Base-by-base conservation (phyloP, 2,113 vertebrate species). In the Grammomys dolichurus region DNA sequence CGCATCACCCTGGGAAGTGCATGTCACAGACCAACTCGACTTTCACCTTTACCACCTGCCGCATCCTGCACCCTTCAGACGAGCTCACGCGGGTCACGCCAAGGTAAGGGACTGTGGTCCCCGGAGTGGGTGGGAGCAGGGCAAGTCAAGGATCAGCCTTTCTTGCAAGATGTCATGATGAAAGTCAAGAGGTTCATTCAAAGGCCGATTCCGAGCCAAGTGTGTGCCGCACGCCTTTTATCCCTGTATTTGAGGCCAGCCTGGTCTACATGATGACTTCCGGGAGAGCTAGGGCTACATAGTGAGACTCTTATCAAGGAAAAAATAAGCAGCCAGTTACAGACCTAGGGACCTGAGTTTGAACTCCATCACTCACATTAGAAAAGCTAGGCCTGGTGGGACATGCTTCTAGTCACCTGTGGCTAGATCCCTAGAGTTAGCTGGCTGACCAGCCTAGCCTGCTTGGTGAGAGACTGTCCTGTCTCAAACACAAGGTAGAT, bases 1-100 rank as follows among this genome's bases (percentile, higher is more conserved):
- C 99, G 73, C 98, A 99, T 98, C 99, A 99, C 98, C 99, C 99
- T 96, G 99, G 99, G 97, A 99, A 99, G 98, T 99, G 99, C 98
- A 98, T 99, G 99, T 99, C 99, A 96, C 99, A 99, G 97, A 99
- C 99, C 93, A 99, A 99, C 98, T 99, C 99, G 98, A 99, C 99
- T 91, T 99, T 99, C 97, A 99, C 99, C 98, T 99, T 99, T 98
- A 99, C 99, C 98, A 99, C 99, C 98, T 99, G 99, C 98, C 99
- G 99, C 97, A 99, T 99, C 96, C 98, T 99, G 97, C 99, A 99
- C 97, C 99, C 99, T 63, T 99, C 99, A 3, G 99, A 99, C 93
- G 99, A 99, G 86, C 99, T 99, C 98, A 99, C 99, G 10, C 98
- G 99, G 93, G 99, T 99, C 97, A 99, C 99, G 1, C 98, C 99